Conservation (phyloP, 2,113 vertebrate genomes). For the Pavo muticus region DNA sequence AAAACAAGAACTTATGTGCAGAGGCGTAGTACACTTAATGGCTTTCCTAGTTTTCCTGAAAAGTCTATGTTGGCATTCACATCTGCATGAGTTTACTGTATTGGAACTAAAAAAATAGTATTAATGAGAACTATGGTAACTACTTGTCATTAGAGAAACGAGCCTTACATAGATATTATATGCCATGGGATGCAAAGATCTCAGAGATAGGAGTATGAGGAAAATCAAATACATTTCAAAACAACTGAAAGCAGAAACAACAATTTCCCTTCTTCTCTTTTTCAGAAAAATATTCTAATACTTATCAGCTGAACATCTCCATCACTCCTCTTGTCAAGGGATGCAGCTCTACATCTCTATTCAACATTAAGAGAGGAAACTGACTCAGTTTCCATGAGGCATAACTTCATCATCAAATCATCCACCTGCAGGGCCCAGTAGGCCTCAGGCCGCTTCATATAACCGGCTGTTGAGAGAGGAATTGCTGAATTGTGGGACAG, state of each 20-base stretch:
- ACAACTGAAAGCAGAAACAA: background rate
- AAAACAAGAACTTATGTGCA: constrained; percentile 59
- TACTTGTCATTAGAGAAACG: background rate
- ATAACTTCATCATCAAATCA: background rate
- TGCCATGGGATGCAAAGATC: background rate
- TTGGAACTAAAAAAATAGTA: background rate
- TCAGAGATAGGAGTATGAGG: background rate
- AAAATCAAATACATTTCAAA: background rate
- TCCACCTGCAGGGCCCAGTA: too few relatives aligned
- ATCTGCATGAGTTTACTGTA: background rate
- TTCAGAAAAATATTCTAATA: background rate
- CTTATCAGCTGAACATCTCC: background rate
- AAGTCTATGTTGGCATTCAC: background rate
- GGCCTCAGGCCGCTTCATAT: too few relatives aligned
- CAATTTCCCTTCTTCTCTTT: background rate
- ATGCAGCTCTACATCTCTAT: background rate
- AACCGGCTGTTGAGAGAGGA: constrained; percentile 67
- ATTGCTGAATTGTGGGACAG: constrained; percentile 63
- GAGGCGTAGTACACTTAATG: background rate
- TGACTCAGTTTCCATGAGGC: background rate
- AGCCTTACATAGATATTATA: background rate
- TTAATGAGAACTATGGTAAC: background rate
- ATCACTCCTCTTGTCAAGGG: background rate
- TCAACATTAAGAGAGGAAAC: background rate
- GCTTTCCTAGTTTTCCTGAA: constrained; percentile 22